Evolutionary conservation across 2,797 vertebrate species (phyloP).

Genomic region (Lacerta agilis): DNA sequence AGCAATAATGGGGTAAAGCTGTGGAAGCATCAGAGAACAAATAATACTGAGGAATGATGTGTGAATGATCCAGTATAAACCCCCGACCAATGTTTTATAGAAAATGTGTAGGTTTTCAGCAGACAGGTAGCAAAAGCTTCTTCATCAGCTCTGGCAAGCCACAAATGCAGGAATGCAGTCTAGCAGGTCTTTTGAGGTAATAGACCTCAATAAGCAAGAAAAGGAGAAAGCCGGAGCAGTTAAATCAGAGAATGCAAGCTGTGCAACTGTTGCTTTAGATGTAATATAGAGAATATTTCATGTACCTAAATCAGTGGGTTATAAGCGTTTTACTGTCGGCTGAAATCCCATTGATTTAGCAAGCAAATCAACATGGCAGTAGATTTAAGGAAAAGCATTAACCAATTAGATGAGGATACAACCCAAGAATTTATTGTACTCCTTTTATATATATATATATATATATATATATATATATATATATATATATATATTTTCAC

Average conservation of each 20-base stretch:
- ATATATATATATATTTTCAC: too few relatives aligned
- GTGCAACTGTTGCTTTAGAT: background rate
- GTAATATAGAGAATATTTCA: background rate
- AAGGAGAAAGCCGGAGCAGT: background rate
- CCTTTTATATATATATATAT: too few relatives aligned
- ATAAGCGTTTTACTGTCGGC: background rate
- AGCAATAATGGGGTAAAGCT: too few relatives aligned
- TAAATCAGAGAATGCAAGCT: background rate
- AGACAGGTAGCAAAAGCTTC: background rate
- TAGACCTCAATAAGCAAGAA: background rate
- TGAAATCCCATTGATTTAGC: background rate
- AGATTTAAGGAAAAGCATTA: background rate
- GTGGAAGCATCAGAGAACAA: too few relatives aligned
- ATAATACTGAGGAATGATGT: too few relatives aligned
- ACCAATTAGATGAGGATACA: background rate
- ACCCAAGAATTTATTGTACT: background rate
- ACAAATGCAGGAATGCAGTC: background rate
- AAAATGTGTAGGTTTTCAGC: slow-evolving; percentile 4
- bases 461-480: too few relatives aligned
- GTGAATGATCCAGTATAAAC: too few relatives aligned
- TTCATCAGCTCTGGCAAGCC: background rate
- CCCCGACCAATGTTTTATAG: background rate
- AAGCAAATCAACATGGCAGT: background rate
- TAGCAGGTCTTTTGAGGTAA: background rate
- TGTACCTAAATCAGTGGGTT: background rate